A percentile compares a stretch with the other conserved stretches of the same genome.
phyloP scores from a whole-genome alignment of 2,797 vertebrate genomes.

The Synanceia verrucosa region DNA sequence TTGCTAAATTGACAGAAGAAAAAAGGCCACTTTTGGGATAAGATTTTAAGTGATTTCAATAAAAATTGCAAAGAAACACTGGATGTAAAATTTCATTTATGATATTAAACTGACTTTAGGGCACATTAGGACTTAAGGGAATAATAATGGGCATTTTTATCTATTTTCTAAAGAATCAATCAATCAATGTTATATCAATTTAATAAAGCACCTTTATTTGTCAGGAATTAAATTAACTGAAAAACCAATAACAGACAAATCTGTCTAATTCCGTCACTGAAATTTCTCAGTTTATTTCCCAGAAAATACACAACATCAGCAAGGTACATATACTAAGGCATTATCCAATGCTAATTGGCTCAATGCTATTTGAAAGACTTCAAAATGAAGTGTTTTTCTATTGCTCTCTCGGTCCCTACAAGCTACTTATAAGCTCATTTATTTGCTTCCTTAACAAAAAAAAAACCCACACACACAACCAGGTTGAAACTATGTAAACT shows the following conservation, averaged over 20 bases:
- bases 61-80: not conserved
- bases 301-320: not conserved
- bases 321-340: too few species aligned
- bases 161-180: not conserved
- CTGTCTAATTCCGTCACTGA: not conserved
- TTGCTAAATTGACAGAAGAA: not conserved
- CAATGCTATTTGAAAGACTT: not conserved
- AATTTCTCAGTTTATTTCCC: not conserved
- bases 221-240: not conserved
- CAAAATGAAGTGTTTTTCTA: not conserved
- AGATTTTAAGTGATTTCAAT: not conserved
- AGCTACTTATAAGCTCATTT: not conserved
- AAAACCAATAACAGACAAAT: not conserved
- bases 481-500: not conserved
- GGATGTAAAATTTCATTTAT: not conserved
- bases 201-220: not conserved
- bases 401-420: not conserved
- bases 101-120: not conserved
- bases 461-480: too few species aligned
- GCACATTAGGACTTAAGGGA: not conserved
- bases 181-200: not conserved
- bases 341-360: not conserved
- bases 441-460: not conserved
- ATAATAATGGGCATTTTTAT: not conserved
- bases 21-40: not conserved